Evolutionary conservation across 2,113 vertebrate genomes (phyloP).

Genomic region (Morone saxatilis): DNA sequence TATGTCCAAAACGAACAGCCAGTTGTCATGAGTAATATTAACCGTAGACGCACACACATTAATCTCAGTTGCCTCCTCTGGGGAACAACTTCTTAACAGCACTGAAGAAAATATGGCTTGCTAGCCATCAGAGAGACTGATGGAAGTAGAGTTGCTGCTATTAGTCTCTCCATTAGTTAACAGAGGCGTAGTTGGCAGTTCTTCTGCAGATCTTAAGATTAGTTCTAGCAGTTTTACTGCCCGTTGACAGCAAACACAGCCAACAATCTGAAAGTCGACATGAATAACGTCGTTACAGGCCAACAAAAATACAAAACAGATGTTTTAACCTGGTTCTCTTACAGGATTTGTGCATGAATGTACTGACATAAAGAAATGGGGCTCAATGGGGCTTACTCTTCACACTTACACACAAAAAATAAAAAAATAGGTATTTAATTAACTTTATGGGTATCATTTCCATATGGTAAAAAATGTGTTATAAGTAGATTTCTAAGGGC

Average conservation of each 20-base stretch:
- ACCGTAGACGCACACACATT: constrained; percentile 17
- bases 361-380: background rate
- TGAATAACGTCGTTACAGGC: constrained; percentile 40
- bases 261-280: constrained; percentile 18
- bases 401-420: background rate
- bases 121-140: constrained; percentile 20
- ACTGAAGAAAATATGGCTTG: background rate
- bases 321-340: constrained; percentile 27
- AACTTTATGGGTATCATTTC: background rate
- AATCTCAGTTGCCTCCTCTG: constrained; percentile 30
- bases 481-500: background rate
- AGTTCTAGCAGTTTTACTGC: constrained; percentile 58
- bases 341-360: background rate
- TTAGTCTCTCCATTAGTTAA: constrained; percentile 30
- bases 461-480: background rate
- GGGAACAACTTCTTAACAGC: constrained; percentile 16
- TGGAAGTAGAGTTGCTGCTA: constrained; percentile 13
- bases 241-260: constrained; percentile 45
- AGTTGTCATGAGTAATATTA: constrained; percentile 62
- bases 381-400: background rate
- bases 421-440: background rate
- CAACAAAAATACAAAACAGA: constrained; percentile 53
- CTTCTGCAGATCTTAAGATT: constrained; percentile 32
- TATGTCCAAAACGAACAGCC: constrained; percentile 51
- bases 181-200: background rate